Evolutionary conservation across 2,797 vertebrate species (phyloP).

Genomic region (Leptodactylus fallax): DNA sequence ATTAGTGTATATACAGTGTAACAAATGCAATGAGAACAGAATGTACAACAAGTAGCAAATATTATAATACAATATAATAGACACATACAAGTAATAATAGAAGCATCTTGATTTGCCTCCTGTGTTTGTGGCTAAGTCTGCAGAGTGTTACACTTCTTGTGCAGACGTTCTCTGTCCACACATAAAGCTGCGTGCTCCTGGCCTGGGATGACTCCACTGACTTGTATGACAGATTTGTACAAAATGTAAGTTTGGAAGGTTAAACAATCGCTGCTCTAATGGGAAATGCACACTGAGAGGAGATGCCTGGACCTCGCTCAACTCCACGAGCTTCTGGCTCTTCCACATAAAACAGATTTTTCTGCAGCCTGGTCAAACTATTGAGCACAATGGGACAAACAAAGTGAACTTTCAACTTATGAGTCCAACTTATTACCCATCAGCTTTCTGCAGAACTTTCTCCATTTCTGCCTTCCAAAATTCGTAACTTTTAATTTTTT

Average conservation of each 20-base stretch:
- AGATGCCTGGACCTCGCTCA: constrained; percentile 5
- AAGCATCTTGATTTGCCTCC: background rate
- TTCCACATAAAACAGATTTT: background rate
- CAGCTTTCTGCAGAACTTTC: background rate
- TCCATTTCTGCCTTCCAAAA: too few relatives aligned
- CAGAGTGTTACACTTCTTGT: background rate
- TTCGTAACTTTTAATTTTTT: too few relatives aligned
- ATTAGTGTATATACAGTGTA: background rate
- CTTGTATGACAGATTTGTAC: background rate
- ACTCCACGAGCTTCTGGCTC: constrained; percentile 16
- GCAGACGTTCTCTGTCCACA: background rate
- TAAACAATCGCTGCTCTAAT: constrained; percentile 10
- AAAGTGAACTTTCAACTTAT: background rate
- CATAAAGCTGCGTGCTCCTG: constrained; percentile 4
- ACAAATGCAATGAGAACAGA: too few relatives aligned
- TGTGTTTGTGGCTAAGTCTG: background rate
- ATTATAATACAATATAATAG: background rate
- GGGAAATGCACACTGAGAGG: background rate
- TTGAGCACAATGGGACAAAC: background rate
- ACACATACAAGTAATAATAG: too few relatives aligned
- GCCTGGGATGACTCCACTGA: background rate
- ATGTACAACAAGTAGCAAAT: too few relatives aligned
- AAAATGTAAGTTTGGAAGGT: constrained; percentile 22
- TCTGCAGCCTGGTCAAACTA: background rate
- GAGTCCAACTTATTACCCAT: background rate